Evolutionary conservation across 1,140 invertebrate species (phyloP).

Genomic region (Tetranychus urticae): DNA sequence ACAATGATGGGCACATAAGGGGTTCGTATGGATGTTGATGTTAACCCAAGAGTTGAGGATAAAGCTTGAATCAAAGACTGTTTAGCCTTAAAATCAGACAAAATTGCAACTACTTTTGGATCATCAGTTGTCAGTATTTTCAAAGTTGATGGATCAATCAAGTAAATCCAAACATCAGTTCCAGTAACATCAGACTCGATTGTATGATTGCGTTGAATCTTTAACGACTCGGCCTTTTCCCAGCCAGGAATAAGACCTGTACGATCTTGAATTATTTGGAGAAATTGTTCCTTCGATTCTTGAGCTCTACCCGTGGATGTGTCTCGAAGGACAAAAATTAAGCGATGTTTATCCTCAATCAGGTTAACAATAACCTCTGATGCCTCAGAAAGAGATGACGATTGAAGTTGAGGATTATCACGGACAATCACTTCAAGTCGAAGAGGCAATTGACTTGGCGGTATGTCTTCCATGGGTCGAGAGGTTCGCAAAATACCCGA

Average conservation of each 20-base stretch:
- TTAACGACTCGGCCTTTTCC: conserved; percentile 41
- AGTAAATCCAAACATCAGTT: conserved; percentile 64
- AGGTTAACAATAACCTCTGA: conserved; percentile 42
- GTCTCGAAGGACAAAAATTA: conserved; percentile 48
- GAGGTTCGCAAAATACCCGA: conserved; percentile 47
- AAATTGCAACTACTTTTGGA: conserved; percentile 20
- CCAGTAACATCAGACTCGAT: conserved; percentile 42
- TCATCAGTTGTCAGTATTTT: conserved; percentile 44
- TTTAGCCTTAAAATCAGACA: conserved; percentile 23
- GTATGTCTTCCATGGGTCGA: conserved; percentile 38
- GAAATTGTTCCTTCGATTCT: conserved; percentile 34
- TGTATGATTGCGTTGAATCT: conserved; percentile 32
- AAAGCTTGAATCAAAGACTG: conserved; percentile 35
- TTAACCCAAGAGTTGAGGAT: conserved; percentile 23
- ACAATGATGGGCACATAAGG: conserved; percentile 20
- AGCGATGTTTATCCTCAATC: conserved; percentile 37
- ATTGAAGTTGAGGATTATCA: conserved; percentile 33
- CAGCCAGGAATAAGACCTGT: conserved; percentile 46
- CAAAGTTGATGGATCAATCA: conserved; percentile 50
- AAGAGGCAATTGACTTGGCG: conserved; percentile 36
- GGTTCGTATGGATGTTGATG: conserved; percentile 34
- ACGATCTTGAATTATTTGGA: conserved; percentile 40
- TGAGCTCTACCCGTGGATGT: conserved; percentile 42
- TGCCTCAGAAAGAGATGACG: conserved; percentile 15
- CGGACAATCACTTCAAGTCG: conserved; percentile 42